phyloP scores from a whole-genome alignment of 2,888 invertebrate species.

The Pachymerium ferrugineum region DNA sequence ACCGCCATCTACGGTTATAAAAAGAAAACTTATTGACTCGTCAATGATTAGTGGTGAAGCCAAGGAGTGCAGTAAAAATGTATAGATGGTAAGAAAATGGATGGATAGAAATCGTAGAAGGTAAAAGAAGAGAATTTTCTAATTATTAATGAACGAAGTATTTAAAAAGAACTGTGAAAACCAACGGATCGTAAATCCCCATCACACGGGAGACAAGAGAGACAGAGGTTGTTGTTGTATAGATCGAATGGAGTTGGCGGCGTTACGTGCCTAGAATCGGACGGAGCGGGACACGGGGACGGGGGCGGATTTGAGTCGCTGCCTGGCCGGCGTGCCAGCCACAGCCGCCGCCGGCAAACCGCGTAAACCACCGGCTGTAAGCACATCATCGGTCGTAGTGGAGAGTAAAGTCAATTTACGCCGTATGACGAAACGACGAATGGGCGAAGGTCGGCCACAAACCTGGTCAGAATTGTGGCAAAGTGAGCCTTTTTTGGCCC shows the following conservation, averaged over 20 bases:
- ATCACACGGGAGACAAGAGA: background rate
- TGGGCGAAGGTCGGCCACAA: slow-evolving; percentile 40
- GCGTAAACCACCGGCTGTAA: background rate
- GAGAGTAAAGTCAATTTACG: background rate
- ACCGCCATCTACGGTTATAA: no score
- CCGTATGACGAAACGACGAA: background rate
- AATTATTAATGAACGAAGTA: no score
- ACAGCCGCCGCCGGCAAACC: background rate
- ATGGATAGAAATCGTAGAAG: no score
- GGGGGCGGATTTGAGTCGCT: slow-evolving; percentile 31
- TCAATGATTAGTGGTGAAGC: no score
- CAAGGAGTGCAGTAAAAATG: no score
- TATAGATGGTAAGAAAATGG: no score
- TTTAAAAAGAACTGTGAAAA: no score
- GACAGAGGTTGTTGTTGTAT: background rate
- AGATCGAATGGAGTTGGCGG: background rate
- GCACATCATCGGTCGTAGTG: no score
- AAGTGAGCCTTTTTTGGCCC: slow-evolving; percentile 77
- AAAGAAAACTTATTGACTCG: no score
- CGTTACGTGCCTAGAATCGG: background rate
- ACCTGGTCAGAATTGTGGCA: slow-evolving; percentile 69
- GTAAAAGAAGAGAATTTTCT: no score
- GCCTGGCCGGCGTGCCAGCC: slow-evolving; percentile 31
- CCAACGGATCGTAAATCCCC: no score
- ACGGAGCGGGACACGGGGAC: slow-evolving; percentile 10